A percentile compares a stretch with the other conserved stretches of the same genome.
Evolutionary conservation across 2,113 vertebrate genomes (phyloP).

Genomic region (Aleadryas rufinucha): DNA sequence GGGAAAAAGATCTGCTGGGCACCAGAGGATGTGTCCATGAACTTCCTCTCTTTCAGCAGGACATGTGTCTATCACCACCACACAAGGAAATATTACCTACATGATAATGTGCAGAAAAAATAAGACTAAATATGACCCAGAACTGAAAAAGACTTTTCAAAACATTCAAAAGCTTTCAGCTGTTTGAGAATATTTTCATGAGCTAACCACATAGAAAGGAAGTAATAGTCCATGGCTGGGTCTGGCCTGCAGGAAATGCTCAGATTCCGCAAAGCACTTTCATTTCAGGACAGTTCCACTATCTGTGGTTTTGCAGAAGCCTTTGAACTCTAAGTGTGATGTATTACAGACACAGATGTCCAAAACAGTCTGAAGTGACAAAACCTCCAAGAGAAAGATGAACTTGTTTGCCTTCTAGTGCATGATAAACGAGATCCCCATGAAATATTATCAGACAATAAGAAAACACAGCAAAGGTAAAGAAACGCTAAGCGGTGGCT

Average conservation of each 20-base stretch:
- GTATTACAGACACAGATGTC: not conserved
- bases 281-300: not conserved
- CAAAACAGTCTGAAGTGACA: not conserved
- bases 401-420: not conserved
- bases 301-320: not conserved
- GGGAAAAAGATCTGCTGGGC: not conserved
- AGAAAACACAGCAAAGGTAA: not conserved
- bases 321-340: not conserved
- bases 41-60: not conserved
- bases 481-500: not conserved
- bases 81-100: not conserved
- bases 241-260: not conserved
- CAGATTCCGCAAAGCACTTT: not conserved
- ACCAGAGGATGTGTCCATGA: rapidly evolving
- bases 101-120: not conserved
- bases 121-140: not conserved
- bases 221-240: not conserved
- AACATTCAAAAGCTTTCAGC: not conserved
- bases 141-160: not conserved
- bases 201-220: not conserved
- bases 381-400: not conserved
- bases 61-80: rapidly evolving
- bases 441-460: not conserved
- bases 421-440: not conserved
- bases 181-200: not conserved